Conservation (phyloP, 2,888 invertebrate species). For the Folsomia candida region DNA sequence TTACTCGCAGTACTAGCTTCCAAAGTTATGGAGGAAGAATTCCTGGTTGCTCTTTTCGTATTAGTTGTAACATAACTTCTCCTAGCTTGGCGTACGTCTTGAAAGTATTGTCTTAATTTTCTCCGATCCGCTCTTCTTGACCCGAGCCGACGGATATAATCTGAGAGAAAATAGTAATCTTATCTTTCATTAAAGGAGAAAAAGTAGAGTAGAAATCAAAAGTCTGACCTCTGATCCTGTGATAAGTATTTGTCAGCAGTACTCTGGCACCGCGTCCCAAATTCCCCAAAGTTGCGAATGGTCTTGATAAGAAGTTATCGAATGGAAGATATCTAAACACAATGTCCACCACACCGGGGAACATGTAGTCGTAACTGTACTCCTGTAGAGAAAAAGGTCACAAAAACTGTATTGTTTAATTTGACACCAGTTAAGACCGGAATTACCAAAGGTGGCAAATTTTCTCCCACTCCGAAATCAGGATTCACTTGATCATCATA, state of each 20-base stretch:
- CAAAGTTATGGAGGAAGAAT: not conserved
- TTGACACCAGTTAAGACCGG: not conserved
- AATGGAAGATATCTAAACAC: not conserved
- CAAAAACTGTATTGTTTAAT: too few relatives aligned
- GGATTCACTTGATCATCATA: conserved; percentile 11
- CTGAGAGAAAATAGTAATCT: not conserved
- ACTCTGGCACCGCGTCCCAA: not conserved
- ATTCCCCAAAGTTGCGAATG: not conserved
- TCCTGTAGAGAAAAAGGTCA: not conserved
- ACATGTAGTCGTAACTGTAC: not conserved
- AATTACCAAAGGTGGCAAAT: conserved; percentile 2
- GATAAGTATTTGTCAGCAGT: not conserved
- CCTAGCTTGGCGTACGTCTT: not conserved
- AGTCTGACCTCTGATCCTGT: not conserved
- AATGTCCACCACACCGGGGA: conserved; percentile 8
- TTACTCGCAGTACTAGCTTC: too few relatives aligned
- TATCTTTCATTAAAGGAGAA: not conserved
- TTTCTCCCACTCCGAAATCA: conserved; percentile 2
- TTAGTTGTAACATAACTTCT: too few relatives aligned
- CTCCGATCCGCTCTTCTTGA: not conserved
- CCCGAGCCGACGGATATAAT: not conserved
- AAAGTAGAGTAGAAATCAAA: not conserved
- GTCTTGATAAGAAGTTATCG: conserved; percentile 9
- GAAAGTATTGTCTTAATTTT: not conserved
- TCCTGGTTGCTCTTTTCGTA: not conserved